phyloP scores from a whole-genome alignment of 2,888 invertebrate genomes.

The Opisthograptis luteolata region DNA sequence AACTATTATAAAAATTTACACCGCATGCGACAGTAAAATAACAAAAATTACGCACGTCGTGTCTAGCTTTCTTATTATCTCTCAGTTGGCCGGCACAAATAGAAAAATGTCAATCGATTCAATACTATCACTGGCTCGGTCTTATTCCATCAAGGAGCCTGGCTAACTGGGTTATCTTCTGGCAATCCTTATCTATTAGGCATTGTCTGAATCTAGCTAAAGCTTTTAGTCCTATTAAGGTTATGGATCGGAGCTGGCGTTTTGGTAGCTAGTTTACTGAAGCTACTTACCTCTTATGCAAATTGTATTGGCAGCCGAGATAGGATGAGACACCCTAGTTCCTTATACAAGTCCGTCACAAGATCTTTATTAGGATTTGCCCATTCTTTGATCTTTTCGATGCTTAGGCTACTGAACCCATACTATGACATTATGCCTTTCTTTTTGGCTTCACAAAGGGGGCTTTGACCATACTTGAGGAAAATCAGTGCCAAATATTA shows the following conservation, averaged over 20 bases:
- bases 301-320: neutral
- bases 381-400: no score
- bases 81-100: neutral
- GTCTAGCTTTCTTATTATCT: neutral
- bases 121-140: neutral
- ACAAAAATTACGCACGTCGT: no score
- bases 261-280: neutral
- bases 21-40: no score
- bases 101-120: neutral
- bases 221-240: conserved; percentile 54
- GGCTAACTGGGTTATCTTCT: conserved; percentile 53
- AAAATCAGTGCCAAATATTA: no score
- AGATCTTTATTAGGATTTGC: no score
- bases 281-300: neutral
- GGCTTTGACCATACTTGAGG: no score
- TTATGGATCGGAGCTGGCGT: conserved; percentile 43
- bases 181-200: conserved; percentile 61
- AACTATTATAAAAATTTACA: no score
- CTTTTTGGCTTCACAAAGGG: no score
- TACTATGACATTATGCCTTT: no score
- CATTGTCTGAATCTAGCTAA: conserved; percentile 68
- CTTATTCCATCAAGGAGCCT: conserved; percentile 23
- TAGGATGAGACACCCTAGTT: neutral
- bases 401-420: no score
- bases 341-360: no score